Evolutionary conservation across 2,113 vertebrate genomes (phyloP).

Genomic region (Archocentrus centrarchus): DNA sequence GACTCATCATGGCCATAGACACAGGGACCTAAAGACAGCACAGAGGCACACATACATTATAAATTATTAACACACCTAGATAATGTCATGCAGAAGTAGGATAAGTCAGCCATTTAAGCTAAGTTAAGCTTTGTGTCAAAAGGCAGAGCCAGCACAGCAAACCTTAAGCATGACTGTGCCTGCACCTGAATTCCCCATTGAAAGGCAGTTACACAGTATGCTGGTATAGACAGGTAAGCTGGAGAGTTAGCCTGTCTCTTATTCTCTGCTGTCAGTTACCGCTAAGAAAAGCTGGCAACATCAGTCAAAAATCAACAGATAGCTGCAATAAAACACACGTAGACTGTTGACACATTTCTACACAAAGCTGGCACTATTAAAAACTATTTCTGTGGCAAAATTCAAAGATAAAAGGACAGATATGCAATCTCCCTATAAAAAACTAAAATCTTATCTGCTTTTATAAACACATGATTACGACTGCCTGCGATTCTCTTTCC

Average conservation of each 20-base stretch:
- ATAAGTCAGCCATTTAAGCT: conserved; percentile 26
- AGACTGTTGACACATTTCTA: conserved; percentile 50
- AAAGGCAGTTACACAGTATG: conserved; percentile 9
- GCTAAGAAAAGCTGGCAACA: conserved; percentile 41
- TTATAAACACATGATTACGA: conserved; percentile 80
- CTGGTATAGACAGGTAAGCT: conserved; percentile 36
- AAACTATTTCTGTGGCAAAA: conserved; percentile 54
- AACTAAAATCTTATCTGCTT: conserved; percentile 79
- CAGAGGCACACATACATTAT: not conserved
- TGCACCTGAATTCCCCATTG: conserved; percentile 48
- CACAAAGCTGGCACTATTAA: conserved; percentile 46
- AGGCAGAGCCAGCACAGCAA: conserved; percentile 1
- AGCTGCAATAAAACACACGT: conserved; percentile 23
- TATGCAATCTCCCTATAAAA: conserved; percentile 63
- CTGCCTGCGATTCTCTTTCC: conserved; percentile 67
- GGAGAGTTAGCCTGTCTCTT: conserved; percentile 38
- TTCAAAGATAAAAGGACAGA: conserved; percentile 55
- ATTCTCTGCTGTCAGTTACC: conserved; percentile 50
- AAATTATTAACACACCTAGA: conserved; percentile 1
- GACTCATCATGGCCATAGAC: conserved; percentile 99
- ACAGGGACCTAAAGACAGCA: conserved; percentile 89
- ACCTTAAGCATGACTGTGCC: conserved; percentile 60
- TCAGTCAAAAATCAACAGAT: conserved; percentile 55
- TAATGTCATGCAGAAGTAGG: conserved; percentile 20
- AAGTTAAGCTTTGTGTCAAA: conserved; percentile 42